Conservation (phyloP, 2,888 invertebrate genomes). For the Barypeithes pellucidus region DNA sequence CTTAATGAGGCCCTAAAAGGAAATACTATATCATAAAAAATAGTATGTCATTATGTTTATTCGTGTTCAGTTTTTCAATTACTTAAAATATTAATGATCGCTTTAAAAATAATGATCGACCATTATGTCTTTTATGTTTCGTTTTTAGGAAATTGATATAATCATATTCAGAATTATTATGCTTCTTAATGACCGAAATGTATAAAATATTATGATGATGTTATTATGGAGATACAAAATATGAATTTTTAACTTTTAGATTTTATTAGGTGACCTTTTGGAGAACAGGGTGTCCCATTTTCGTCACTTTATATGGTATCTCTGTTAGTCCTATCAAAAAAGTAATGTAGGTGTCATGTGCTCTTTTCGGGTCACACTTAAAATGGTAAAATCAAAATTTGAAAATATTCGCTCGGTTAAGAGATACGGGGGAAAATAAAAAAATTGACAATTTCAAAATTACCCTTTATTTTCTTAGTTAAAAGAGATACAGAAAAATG, state of each 20-base stretch:
- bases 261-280: neutral
- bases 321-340: too few species aligned
- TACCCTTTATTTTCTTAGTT: too few species aligned
- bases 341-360: too few species aligned
- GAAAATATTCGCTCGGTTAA: too few species aligned
- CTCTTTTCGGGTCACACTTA: too few species aligned
- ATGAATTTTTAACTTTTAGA: constrained; percentile 28
- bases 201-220: constrained; percentile 25
- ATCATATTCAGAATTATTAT: constrained; percentile 24
- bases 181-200: constrained; percentile 4
- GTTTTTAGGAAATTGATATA: constrained; percentile 28
- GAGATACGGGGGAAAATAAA: too few species aligned
- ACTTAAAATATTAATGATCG: constrained; percentile 25
- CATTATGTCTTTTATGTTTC: constrained; percentile 26
- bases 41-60: constrained; percentile 11
- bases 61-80: constrained; percentile 39
- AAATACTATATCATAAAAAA: constrained; percentile 26
- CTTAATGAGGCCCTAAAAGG: constrained; percentile 25
- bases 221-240: constrained; percentile 4
- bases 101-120: constrained; percentile 27
- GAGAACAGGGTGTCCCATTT: too few species aligned
- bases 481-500: too few species aligned
- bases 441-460: too few species aligned
- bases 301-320: too few species aligned
- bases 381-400: too few species aligned